A percentile compares a stretch with the other conserved stretches of the same genome.
phyloP scores from a whole-genome alignment of 2,113 vertebrate species.

The Gorilla gorilla region DNA sequence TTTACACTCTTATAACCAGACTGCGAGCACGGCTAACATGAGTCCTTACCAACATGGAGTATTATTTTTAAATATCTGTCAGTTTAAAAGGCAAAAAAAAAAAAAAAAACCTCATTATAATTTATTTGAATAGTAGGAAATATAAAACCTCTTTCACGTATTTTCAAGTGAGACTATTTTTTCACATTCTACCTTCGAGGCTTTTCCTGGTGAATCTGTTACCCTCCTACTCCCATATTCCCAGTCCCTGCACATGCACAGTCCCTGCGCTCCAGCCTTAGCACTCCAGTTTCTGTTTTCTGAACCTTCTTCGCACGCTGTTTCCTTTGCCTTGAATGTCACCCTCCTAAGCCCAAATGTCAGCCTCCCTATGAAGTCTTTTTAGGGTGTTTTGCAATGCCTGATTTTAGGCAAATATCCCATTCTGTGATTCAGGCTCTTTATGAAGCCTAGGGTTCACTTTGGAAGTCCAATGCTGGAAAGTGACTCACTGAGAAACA shows the following conservation, averaged over 20 bases:
- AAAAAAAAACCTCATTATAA: neutral
- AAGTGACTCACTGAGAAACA: neutral
- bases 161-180: neutral
- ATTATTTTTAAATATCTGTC: neutral
- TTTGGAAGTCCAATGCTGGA: neutral
- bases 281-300: neutral
- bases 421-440: neutral
- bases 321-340: neutral
- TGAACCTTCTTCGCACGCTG: neutral
- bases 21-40: neutral
- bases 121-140: neutral
- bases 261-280: neutral
- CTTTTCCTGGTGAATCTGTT: neutral
- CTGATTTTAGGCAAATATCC: neutral
- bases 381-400: conserved; percentile 8
- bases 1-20: neutral
- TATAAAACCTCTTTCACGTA: neutral
- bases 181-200: neutral
- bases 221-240: neutral
- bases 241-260: neutral
- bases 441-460: neutral
- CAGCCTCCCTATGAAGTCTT: neutral
- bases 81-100: neutral
- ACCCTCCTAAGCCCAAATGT: neutral
- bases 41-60: neutral